Evolutionary conservation across 1,140 invertebrate genomes (phyloP), one percentile per base, ranked within the genome.

Genomic region (Agrypnia vestita): DNA sequence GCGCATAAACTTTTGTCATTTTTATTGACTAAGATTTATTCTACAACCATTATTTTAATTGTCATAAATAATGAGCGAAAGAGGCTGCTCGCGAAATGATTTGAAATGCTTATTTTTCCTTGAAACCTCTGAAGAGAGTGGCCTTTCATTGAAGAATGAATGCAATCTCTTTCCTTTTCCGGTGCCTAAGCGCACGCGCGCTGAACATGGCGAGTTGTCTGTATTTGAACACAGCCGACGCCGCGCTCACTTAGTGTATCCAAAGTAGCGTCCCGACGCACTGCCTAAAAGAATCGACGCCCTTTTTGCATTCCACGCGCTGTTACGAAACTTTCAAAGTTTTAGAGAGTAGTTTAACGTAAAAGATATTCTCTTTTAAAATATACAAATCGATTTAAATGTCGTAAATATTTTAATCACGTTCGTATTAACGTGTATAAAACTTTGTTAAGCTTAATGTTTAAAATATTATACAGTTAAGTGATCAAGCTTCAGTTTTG

Each of bases 131-230:
- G 3, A 12, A 13, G 61, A 21, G 9, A 59, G 13, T 10, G 25
- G 12, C 35, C 61, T 43, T 64, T 43, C 61, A 64, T 64, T 64
- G 61, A 64, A 43, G 25, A 13, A 10, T 35, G 35, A 64, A 35
- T 64, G 61, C 61, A 64, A 64, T 43, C 25, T 51, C 49, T 51
- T 51, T 64, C 13, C 61, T 64, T 64, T 62, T 64, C 61, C 61
- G 10, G 61, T 64, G 9, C 61, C 35, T 15, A 8, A 12, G 49
- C 49, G 49, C n/a, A 15, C 49, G 49, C 49, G 11, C 49, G 11
- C 11, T 15, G 49, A 12, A 3, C 8, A 3, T 51, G 11, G 49
- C 49, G 11, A 15, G 49, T 15, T 13, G 1, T 13, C 11, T 9
- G 8, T 12, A 9, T 12, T 12, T 15, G 8, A 12, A 15, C 49